phyloP scores from a whole-genome alignment of 2,113 vertebrate genomes.

The Tachuris rubrigastra region DNA sequence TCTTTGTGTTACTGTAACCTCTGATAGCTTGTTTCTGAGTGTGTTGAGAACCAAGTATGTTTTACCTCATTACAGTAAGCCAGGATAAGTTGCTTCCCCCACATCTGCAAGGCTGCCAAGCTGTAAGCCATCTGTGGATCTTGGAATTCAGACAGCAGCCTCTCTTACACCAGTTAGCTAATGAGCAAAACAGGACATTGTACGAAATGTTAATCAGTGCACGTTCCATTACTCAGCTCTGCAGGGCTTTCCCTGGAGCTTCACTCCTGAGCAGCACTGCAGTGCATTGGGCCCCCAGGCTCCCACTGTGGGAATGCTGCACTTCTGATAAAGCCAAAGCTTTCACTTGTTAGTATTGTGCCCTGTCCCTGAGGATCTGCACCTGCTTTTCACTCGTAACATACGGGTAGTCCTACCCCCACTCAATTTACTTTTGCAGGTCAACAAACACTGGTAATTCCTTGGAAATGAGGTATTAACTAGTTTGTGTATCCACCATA shows the following conservation, averaged over 20 bases:
- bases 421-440: background rate
- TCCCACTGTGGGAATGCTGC: background rate
- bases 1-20: background rate
- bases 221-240: background rate
- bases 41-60: fast-evolving
- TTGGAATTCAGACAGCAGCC: background rate
- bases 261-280: background rate
- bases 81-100: background rate
- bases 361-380: background rate
- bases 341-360: background rate
- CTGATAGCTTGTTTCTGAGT: background rate
- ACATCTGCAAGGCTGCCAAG: fast-evolving
- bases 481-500: background rate
- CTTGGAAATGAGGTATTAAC: background rate
- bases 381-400: background rate
- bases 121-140: background rate
- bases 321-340: background rate
- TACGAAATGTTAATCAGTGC: background rate
- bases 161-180: background rate
- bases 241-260: background rate
- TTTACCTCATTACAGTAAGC: background rate
- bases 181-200: background rate
- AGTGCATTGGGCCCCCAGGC: background rate
- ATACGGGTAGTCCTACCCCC: background rate
- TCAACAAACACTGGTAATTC: background rate